Evolutionary conservation across 2,888 invertebrate species (phyloP), one percentile per base, ranked within the genome.

Genomic region (Apodemia mormo): DNA sequence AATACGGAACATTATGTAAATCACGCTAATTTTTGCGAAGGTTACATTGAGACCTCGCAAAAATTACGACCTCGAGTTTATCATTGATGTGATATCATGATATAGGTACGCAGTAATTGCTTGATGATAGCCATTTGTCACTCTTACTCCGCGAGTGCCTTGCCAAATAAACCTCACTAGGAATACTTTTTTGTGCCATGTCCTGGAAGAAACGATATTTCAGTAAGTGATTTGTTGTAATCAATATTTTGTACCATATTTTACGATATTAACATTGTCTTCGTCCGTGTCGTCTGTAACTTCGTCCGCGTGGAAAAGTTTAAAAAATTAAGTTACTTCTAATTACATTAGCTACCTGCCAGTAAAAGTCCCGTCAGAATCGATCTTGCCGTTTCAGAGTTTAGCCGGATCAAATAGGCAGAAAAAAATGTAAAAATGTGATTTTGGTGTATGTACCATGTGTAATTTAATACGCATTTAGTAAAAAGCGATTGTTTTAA

Each of bases 51-150:
- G 88, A 89, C 89, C 90, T 89, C 88, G 89, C 87, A 82, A 88
- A 90, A 89, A 86, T 85, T 85, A 82, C 82, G 89, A 84, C 92
- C 92, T 92, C 87, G 89, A 70, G 80, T 82, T 89, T 92, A 92
- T 92, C 92, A 87, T 81, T 81, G 83, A 79, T 80, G 82, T 85
- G 88, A 88, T 90, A 89, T 85, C 82, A 84, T 85, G 87, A 89
- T 89, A 86, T 85, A 22, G 22, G 22, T 22, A 84, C 85, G 87
- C 82, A 85, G 82, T 87, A 81, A 83, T 80, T 83, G 80, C 80
- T 78, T 84, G 80, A 79, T 85, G 83, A 86, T 86, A 85, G 81
- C 80, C 82, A 77, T 74, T 79, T 76, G 71, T 73, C 72, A 74
- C 76, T 77, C 83, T 87, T 85, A 83, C 84, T 84, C 80, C 80